Conservation (phyloP, 1,140 invertebrate genomes). For the Leptinotarsa undecemlineata region DNA sequence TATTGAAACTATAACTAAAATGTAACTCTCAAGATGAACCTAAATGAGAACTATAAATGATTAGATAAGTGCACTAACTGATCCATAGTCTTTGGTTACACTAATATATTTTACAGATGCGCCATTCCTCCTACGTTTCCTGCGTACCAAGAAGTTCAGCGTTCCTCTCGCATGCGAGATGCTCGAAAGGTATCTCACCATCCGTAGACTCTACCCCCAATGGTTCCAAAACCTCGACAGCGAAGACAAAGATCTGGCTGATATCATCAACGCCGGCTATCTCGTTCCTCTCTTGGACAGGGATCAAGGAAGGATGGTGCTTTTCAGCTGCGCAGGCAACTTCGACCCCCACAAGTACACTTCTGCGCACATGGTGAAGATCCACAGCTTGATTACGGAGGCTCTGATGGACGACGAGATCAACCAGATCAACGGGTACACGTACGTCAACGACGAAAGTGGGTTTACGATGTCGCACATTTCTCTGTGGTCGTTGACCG, state of each 20-base stretch:
- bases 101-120: conserved; percentile 59
- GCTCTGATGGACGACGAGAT: conserved; percentile 78
- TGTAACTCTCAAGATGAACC: no score
- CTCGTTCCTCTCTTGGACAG: conserved; percentile 75
- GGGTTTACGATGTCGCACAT: conserved; percentile 81
- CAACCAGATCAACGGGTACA: conserved; percentile 77
- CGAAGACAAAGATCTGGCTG: conserved; percentile 69
- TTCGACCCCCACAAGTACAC: conserved; percentile 76
- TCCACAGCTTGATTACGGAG: conserved; percentile 77
- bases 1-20: no score
- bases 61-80: no score
- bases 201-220: conserved; percentile 77
- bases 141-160: conserved; percentile 85
- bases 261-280: conserved; percentile 82
- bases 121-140: conserved; percentile 79
- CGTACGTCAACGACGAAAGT: conserved; percentile 81
- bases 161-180: conserved; percentile 82
- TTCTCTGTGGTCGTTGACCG: conserved; percentile 77
- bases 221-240: conserved; percentile 82
- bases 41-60: no score
- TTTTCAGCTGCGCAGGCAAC: conserved; percentile 73
- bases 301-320: conserved; percentile 75
- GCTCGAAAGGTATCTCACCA: conserved; percentile 81
- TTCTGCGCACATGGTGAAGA: conserved; percentile 74
- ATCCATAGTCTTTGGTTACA: neutral